Base-by-base conservation (phyloP, 1,140 invertebrate genomes). In the Magallana gigas region DNA sequence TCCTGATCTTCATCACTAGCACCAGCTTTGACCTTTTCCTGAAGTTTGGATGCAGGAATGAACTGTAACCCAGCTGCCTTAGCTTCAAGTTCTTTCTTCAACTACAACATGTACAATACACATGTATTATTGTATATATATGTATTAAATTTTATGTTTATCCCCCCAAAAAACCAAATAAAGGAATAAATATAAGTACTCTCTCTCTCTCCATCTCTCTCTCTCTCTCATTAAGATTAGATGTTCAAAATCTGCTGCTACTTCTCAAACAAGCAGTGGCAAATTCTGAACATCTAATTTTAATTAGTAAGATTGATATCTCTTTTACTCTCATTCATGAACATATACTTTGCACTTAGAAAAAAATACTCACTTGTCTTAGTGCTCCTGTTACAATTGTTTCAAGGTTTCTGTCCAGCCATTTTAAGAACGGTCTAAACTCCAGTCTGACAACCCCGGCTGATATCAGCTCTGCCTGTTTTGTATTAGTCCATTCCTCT, bases 401-500 rank as follows among this genome's bases (percentile, higher is more conserved):
- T 85, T 94, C 93, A 62, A 94, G 82, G 23, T 90, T 92, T 88
- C 88, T 92, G 80, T 95, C 94, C 58, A 95, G 85, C 94, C 94
- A 94, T 71, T 91, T 86, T 18, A 95, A 60, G 68, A 94, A 94
- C n/a, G 93, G 92, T 71, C 93, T 87, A 80, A 94, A 93, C 3
- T 91, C 60, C n/a, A 93, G 88, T 81, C 93, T 92, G 36, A 92
- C 89, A 76, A 90, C 88, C 8, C 86, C 90, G 16, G 76, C 68
- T n/a, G 84, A 80, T 9, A 88, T 83, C 11, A 91, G 80, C 48
- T 91, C 85, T 58, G 89, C 87, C 9, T 89, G 58, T 84, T 89
- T 91, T 29, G 92, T 88, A 9, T 90, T 86, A 11, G 92, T 56
- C 92, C 92, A 94, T 81, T 93, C 93, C 64, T 84, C 85, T 6